These are phyloP conservation scores for Sebastes hubbsi DNA, from an alignment of 2,797 vertebrate genomes.

Conservation along the genomic window DNA sequence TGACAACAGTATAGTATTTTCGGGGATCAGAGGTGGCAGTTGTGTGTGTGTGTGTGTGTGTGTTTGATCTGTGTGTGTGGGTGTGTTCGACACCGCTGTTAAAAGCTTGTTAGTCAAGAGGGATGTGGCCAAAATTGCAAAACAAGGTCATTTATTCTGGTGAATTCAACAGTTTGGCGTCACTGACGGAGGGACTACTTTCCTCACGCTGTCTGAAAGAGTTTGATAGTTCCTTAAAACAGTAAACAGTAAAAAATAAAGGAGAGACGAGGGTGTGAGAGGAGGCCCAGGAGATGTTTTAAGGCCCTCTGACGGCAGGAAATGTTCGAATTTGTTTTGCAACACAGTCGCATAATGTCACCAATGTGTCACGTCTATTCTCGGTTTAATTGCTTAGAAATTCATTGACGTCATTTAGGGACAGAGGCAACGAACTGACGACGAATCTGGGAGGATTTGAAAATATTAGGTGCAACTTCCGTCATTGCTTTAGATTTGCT, in stretches of 20 bases:
- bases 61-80: neutral
- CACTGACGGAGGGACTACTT: neutral
- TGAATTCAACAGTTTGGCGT: constrained; percentile 13
- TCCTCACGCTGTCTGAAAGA: neutral
- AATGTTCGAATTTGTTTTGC: constrained; percentile 11
- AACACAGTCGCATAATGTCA: neutral
- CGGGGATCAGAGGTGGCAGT: constrained; percentile 49
- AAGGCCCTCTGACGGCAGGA: neutral
- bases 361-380: constrained; percentile 10
- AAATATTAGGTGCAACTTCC: constrained; percentile 1
- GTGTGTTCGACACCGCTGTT: constrained; percentile 21
- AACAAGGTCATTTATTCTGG: constrained; percentile 24
- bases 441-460: constrained; percentile 5
- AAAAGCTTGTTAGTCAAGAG: constrained; percentile 31
- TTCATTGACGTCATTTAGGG: constrained; percentile 37
- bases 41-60: neutral
- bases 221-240: neutral
- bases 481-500: neutral
- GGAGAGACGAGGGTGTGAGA: neutral
- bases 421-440: neutral
- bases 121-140: constrained; percentile 33
- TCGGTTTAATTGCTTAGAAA: constrained; percentile 25
- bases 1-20: constrained; percentile 73
- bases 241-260: neutral
- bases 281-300: neutral